phyloP scores from a whole-genome alignment of 2,888 invertebrate species.

The Drosophila falleni region DNA sequence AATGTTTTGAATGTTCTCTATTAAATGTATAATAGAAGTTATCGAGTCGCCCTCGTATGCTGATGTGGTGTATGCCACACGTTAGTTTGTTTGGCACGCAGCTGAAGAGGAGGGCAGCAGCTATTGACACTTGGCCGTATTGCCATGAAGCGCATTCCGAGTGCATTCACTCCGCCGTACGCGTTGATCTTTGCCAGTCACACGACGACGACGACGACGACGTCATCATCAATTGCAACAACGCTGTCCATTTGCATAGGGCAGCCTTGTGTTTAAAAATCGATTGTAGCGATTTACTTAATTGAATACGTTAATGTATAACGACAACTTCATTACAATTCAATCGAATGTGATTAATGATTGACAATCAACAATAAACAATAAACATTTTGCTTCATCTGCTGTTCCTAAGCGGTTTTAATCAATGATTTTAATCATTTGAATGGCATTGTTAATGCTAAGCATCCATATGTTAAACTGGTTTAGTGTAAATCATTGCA shows the following conservation, averaged over 20 bases:
- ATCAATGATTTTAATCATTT: constrained; percentile 43
- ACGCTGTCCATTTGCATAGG: constrained; percentile 37
- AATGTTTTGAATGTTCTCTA: too few species aligned
- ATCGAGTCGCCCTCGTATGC: constrained; percentile 20
- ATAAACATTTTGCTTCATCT: constrained; percentile 3
- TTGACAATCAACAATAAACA: constrained; percentile 16
- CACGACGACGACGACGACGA: constrained; percentile 21
- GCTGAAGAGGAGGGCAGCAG: constrained; percentile 44
- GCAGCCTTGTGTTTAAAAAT: constrained; percentile 30
- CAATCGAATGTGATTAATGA: constrained; percentile 40
- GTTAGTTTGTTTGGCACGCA: constrained; percentile 48
- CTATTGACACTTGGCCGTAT: constrained; percentile 72
- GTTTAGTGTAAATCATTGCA: constrained; percentile 49
- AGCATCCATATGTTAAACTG: constrained; percentile 36
- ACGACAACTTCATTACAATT: constrained; percentile 30
- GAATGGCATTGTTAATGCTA: constrained; percentile 33
- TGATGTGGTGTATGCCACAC: constrained; percentile 9
- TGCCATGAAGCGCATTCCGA: constrained; percentile 60
- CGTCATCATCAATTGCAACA: constrained; percentile 36
- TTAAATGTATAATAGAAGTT: background rate
- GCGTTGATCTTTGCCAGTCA: constrained; percentile 63
- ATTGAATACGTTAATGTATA: constrained; percentile 31
- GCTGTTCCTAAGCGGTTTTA: constrained; percentile 9
- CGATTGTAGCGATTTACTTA: constrained; percentile 30
- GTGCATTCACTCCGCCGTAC: constrained; percentile 52